Evolutionary conservation across 2,888 invertebrate genomes (phyloP), one percentile per base, ranked within the genome.

Genomic region (Tetragonula carbonaria): DNA sequence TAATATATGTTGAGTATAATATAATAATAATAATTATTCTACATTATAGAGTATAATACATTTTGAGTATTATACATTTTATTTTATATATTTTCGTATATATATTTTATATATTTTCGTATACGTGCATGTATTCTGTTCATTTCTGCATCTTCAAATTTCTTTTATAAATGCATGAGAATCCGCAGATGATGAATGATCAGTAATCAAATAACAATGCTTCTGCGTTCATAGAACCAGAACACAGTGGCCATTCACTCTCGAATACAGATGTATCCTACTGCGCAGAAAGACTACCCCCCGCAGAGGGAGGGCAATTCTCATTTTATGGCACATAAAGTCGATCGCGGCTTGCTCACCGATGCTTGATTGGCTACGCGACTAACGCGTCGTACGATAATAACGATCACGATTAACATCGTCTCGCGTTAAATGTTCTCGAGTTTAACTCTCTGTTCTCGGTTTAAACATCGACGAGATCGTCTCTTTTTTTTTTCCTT

Each of bases 321-420:
- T 86, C 77, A 88, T 92, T 93, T 93, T 92, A 93, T 92, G 92
- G 91, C 78, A 77, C 91, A 92, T 93, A 92, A 93, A 91, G 85
- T 86, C 88, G 86, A 88, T 89, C 90, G 88, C 86, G 80, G 76
- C 84, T 88, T 90, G 88, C 88, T 85, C 86, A 79, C 82, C 81
- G 92, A 87, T 90, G 81, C 88, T 90, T 90, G 91, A 93, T 93
- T 93, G 93, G 90, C 88, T 86, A 87, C 85, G 83, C 87, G 88
- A 87, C 89, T 90, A 90, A 91, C 86, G 83, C 86, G 83, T 80
- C 85, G 86, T 92, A 90, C 85, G 90, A 85, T 80, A 86, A 90
- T 89, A 86, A 86, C 79, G 65, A 72, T 76, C 70, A 81, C n/a
- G 89, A 92, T 92, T 89, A 90, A 92, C 83, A 86, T 77, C 71